Evolutionary conservation across 1,140 invertebrate genomes (phyloP).

Genomic region (Pristionchus pacificus): DNA sequence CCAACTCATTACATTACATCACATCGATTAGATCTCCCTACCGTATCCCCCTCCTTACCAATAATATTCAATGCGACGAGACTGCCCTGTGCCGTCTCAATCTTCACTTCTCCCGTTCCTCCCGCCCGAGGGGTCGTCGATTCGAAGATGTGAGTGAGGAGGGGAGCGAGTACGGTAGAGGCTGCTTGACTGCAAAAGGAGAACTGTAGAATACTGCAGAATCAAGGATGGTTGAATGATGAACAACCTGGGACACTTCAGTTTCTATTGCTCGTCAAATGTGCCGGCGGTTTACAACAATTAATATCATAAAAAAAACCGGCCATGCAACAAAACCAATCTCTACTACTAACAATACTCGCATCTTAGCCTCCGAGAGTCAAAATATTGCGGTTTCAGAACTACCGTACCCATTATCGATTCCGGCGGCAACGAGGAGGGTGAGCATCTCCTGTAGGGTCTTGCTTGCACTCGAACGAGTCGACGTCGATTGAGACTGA

Average conservation of each 20-base stretch:
- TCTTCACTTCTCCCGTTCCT: constrained; percentile 8
- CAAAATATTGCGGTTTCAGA: too few species aligned
- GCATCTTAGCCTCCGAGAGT: too few species aligned
- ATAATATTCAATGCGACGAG: constrained; percentile 39
- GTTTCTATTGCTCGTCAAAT: too few species aligned
- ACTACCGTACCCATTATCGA: constrained; percentile 17
- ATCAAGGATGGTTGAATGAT: not conserved
- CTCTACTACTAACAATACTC: too few species aligned
- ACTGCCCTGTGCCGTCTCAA: constrained; percentile 16
- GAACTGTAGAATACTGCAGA: not conserved
- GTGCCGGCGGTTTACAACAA: too few species aligned
- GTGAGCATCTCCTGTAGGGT: constrained; percentile 11
- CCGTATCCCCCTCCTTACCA: too few species aligned
- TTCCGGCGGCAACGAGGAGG: constrained; percentile 11
- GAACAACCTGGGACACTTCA: not conserved
- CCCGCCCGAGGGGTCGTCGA: constrained; percentile 11
- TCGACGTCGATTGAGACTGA: constrained; percentile 11
- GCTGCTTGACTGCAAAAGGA: constrained; percentile 16
- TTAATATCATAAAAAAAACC: too few species aligned
- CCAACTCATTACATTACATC: too few species aligned
- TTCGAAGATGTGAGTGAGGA: constrained; percentile 32
- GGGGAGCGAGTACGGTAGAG: constrained; percentile 18
- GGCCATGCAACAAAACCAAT: too few species aligned
- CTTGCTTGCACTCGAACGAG: constrained; percentile 14
- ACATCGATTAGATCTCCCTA: too few species aligned